These are phyloP conservation scores for Drosophila atripex DNA, from an alignment of 2,888 invertebrate species.

Conservation along the genomic window DNA sequence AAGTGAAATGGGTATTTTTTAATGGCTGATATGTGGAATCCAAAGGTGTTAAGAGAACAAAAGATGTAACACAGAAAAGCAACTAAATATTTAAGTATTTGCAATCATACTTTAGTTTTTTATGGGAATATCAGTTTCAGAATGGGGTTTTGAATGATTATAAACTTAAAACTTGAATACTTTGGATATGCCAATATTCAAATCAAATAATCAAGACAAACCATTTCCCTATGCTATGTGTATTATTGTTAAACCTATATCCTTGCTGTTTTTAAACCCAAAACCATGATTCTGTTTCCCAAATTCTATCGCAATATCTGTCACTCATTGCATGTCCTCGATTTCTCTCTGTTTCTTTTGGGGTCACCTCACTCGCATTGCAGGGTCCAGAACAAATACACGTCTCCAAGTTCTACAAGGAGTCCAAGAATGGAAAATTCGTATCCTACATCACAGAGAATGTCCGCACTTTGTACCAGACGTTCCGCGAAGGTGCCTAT, in stretches of 20 bases:
- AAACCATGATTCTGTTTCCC: background rate
- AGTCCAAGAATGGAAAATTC: conserved; percentile 94
- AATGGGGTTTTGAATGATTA: background rate
- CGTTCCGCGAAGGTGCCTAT: conserved; percentile 95
- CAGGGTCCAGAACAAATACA: conserved; percentile 95
- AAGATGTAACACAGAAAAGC: background rate
- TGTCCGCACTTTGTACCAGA: conserved; percentile 94
- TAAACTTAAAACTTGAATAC: background rate
- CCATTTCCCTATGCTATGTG: background rate
- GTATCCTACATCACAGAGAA: conserved; percentile 93
- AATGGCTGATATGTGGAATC: background rate
- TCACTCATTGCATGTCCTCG: conserved; percentile 70
- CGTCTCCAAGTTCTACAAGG: conserved; percentile 95
- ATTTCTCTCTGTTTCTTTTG: conserved; percentile 64
- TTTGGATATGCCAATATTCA: background rate
- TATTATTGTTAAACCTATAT: background rate
- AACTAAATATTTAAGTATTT: background rate
- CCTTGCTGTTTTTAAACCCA: background rate
- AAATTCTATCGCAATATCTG: conserved; percentile 15
- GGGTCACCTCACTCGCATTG: conserved; percentile 79
- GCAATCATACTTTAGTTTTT: background rate
- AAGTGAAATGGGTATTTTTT: background rate
- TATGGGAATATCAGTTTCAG: background rate
- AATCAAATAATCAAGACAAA: conserved; percentile 5
- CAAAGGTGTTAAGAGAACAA: background rate